These are phyloP conservation scores for Loripinus fragilis DNA, from an alignment of 2,888 invertebrate species.

Conservation along the genomic window DNA sequence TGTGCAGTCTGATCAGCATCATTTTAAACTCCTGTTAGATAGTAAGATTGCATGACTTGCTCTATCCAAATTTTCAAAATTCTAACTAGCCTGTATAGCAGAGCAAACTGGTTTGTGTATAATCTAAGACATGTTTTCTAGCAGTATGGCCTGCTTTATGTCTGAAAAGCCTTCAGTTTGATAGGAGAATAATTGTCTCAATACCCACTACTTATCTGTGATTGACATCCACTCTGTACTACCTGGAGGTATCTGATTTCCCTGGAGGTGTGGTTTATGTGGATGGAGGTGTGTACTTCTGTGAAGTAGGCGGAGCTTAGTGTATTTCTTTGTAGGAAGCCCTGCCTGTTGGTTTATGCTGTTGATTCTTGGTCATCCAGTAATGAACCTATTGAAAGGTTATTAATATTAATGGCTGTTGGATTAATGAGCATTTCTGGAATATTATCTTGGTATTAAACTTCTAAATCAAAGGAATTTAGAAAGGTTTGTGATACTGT, in stretches of 20 bases:
- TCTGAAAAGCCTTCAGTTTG: constrained; percentile 25
- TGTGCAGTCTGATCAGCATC: too few relatives aligned
- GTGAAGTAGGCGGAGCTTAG: constrained; percentile 39
- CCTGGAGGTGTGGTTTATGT: constrained; percentile 20
- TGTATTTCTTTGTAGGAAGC: background rate
- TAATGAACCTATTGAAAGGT: constrained; percentile 59
- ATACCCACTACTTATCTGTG: constrained; percentile 43
- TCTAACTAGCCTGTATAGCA: too few relatives aligned
- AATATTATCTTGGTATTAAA: constrained; percentile 11
- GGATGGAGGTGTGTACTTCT: background rate
- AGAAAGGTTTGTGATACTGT: constrained; percentile 12
- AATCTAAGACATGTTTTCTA: too few relatives aligned
- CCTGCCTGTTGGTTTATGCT: constrained; percentile 14
- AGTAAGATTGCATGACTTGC: too few relatives aligned
- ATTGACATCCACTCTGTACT: constrained; percentile 54
- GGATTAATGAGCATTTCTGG: constrained; percentile 47
- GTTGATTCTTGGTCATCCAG: constrained; percentile 48
- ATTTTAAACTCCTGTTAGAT: too few relatives aligned
- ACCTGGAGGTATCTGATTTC: constrained; percentile 41
- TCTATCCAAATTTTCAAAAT: too few relatives aligned
- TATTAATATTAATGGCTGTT: constrained; percentile 60
- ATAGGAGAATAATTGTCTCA: constrained; percentile 55
- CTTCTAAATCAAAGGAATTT: background rate
- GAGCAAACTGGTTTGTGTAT: too few relatives aligned
- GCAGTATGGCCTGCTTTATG: too few relatives aligned